phyloP scores from a whole-genome alignment of 2,113 vertebrate genomes.

The Protobothrops mucrosquamatus region DNA sequence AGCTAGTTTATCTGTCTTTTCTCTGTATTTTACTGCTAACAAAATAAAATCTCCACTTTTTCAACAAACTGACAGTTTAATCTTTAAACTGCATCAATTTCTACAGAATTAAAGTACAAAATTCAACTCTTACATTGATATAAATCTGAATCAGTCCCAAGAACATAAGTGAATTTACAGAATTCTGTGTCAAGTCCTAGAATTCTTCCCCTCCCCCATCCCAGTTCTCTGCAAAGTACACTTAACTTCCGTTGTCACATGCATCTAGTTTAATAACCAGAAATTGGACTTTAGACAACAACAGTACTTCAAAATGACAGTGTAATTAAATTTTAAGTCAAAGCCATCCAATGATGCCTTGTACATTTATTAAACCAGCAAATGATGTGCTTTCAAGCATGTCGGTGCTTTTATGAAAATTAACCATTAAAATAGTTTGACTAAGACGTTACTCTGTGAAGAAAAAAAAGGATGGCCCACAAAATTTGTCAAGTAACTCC shows the following conservation, averaged over 20 bases:
- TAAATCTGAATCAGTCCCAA: neutral
- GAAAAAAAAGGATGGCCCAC: constrained; percentile 25
- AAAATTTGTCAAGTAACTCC: constrained; percentile 52
- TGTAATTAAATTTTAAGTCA: constrained; percentile 68
- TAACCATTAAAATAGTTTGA: constrained; percentile 55
- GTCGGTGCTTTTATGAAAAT: constrained; percentile 55
- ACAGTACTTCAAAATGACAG: constrained; percentile 61
- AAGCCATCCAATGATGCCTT: constrained; percentile 45
- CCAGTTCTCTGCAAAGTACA: constrained; percentile 26
- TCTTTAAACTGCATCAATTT: neutral
- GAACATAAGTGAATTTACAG: constrained; percentile 3
- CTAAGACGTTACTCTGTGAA: constrained; percentile 4
- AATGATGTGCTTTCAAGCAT: constrained; percentile 64
- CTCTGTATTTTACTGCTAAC: constrained; percentile 17
- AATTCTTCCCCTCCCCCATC: constrained; percentile 16
- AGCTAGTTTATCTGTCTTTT: neutral
- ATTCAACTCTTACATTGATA: neutral
- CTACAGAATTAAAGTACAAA: neutral
- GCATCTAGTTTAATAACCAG: constrained; percentile 59
- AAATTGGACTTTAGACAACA: constrained; percentile 64
- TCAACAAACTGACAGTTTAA: neutral
- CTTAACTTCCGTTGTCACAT: constrained; percentile 47
- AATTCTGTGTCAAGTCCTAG: neutral
- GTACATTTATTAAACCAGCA: constrained; percentile 63
- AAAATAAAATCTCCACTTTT: constrained; percentile 9